Evolutionary conservation across 2,888 invertebrate species (phyloP).

Genomic region (Pandemis cinnamomeana): DNA sequence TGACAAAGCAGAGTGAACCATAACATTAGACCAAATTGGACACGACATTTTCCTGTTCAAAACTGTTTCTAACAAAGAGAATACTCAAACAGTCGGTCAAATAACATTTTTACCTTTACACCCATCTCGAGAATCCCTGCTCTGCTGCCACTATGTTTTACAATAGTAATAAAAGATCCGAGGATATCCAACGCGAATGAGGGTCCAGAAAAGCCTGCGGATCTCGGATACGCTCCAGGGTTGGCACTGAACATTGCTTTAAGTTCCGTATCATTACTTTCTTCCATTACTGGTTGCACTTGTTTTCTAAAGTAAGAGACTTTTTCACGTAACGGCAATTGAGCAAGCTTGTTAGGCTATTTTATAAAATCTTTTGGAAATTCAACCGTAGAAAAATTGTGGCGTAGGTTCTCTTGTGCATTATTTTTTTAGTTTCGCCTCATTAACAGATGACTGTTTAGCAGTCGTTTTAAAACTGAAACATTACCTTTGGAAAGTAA

Average conservation of each 20-base stretch:
- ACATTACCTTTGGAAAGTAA: too few relatives aligned
- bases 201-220: conserved; percentile 55
- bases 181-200: conserved; percentile 55
- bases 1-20: neutral
- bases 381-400: too few relatives aligned
- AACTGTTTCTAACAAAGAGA: conserved; percentile 19
- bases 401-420: too few relatives aligned
- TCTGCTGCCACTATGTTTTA: conserved; percentile 54
- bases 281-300: too few relatives aligned
- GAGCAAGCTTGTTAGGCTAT: too few relatives aligned
- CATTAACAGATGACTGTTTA: too few relatives aligned
- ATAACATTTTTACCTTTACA: conserved; percentile 39
- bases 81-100: conserved; percentile 12
- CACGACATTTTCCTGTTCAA: neutral
- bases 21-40: neutral
- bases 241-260: neutral
- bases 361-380: too few relatives aligned
- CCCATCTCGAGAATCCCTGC: conserved; percentile 45
- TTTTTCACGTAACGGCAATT: too few relatives aligned
- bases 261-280: too few relatives aligned
- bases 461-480: too few relatives aligned
- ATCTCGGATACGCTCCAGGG: conserved; percentile 53
- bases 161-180: conserved; percentile 62
- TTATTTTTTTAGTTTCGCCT: too few relatives aligned
- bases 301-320: too few relatives aligned